Evolutionary conservation across 2,113 vertebrate genomes (phyloP), one percentile per base, ranked within the genome.

Genomic region (Phalacrocorax brasilianus): DNA sequence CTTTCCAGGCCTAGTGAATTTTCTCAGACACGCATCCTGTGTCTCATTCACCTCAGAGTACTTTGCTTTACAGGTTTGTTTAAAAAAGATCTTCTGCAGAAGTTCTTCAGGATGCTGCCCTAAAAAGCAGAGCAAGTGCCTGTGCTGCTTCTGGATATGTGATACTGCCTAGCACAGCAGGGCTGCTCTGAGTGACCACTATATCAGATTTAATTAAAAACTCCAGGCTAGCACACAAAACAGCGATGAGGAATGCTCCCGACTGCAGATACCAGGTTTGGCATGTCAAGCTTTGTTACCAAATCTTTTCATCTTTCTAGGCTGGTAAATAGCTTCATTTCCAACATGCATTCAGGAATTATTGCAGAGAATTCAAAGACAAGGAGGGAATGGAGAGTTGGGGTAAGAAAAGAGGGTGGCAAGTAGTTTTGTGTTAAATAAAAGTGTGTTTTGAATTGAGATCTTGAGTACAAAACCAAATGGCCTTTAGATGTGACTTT

Each of bases 391-490:
- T 2, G 18, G 66, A 59, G 58, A 74, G 26, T 38, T 16, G 56
- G 44, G 23, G 4, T n/a, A 85, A 73, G 47, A 38, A 68, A 81
- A 81, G 33, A 68, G 52, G 33, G 62, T 89, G 82, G 86, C 68
- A 82, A 76, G 49, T 38, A 53, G 22, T 14, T 77, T 47, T 68
- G 32, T 61, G 27, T 94, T 89, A 50, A 76, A 44, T 65, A 74
- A 70, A 52, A 96, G n/a, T 20, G 35, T 95, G 80, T 93, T 97
- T 97, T 95, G 91, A 97, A 94, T 74, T 94, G 85, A 7, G 89
- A n/a, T 72, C 40, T 44, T 61, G 89, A 96, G 52, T 78, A 94
- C 61, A 95, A 97, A 97, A 97, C 7, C 87, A 97, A 98, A 97
- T 76, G 88, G 88, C 86, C 96, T 90, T 97, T 89, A 90, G 81